phyloP scores from a whole-genome alignment of 2,113 vertebrate genomes.

The Machaerirhynchus nigripectus region DNA sequence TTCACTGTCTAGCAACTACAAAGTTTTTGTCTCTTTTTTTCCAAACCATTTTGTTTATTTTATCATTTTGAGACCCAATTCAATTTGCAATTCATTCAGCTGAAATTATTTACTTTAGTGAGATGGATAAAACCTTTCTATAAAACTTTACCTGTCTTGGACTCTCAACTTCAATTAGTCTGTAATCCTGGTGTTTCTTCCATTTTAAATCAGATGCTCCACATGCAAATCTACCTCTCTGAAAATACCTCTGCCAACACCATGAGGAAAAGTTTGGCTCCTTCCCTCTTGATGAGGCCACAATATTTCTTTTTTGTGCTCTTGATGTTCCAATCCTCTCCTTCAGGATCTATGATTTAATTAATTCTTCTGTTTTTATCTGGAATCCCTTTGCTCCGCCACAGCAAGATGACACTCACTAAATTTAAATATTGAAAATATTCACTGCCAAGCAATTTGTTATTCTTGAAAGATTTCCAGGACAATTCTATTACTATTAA shows the following conservation, averaged over 20 bases:
- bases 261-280: not conserved
- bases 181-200: not conserved
- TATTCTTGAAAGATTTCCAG: constrained; percentile 16
- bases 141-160: not conserved
- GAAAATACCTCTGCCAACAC: not conserved
- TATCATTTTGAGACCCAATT: not conserved
- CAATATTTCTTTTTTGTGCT: not conserved
- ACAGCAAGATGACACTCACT: not conserved
- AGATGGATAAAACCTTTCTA: not conserved
- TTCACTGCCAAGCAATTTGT: not conserved
- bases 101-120: not conserved
- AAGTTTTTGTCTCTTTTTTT: rapidly evolving
- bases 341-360: not conserved
- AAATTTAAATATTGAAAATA: constrained; percentile 13
- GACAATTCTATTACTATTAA: not conserved
- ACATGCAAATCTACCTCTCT: not conserved
- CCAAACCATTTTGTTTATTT: not conserved
- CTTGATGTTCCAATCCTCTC: not conserved
- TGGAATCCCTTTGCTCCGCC: not conserved
- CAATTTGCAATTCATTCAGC: not conserved
- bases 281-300: not conserved
- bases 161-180: not conserved
- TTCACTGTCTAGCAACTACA: not conserved
- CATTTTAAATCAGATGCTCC: not conserved
- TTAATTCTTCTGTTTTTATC: not conserved